These are phyloP conservation scores for Chelonoidis abingdonii DNA, from an alignment of 2,113 vertebrate genomes.

Conservation along the genomic window DNA sequence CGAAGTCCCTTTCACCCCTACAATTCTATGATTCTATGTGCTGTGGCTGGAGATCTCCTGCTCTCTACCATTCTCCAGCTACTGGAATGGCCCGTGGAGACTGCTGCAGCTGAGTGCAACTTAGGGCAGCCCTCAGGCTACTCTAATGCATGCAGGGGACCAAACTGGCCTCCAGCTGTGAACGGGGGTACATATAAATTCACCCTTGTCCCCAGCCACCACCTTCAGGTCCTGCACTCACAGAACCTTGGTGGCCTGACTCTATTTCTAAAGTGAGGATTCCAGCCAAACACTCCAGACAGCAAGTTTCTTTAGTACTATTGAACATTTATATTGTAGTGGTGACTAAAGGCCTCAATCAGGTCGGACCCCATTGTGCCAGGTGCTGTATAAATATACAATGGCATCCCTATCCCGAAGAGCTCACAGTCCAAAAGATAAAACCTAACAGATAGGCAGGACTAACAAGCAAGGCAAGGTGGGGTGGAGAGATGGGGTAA, in stretches of 20 bases:
- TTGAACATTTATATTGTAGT: not conserved
- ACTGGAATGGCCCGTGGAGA: no score
- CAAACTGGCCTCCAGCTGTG: no score
- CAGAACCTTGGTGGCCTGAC: not conserved
- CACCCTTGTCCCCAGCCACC: no score
- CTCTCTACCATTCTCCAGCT: no score
- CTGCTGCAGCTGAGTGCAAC: no score
- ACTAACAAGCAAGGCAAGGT: not conserved
- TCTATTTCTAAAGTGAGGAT: not conserved
- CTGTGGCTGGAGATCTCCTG: no score
- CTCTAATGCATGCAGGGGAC: no score
- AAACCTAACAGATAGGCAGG: not conserved
- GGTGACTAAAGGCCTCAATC: not conserved
- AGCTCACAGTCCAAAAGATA: not conserved
- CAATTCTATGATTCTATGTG: no score
- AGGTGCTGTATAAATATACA: no score
- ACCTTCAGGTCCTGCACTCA: not conserved
- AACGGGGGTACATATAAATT: no score
- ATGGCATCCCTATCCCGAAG: not conserved
- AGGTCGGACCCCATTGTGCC: not conserved
- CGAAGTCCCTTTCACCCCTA: no score
- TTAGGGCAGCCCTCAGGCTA: no score
- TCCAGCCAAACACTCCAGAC: not conserved
- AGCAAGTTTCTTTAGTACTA: not conserved
- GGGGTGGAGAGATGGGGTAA: not conserved